Base-by-base conservation (phyloP, 2,888 invertebrate species). In the Deladenus siricidicola region DNA sequence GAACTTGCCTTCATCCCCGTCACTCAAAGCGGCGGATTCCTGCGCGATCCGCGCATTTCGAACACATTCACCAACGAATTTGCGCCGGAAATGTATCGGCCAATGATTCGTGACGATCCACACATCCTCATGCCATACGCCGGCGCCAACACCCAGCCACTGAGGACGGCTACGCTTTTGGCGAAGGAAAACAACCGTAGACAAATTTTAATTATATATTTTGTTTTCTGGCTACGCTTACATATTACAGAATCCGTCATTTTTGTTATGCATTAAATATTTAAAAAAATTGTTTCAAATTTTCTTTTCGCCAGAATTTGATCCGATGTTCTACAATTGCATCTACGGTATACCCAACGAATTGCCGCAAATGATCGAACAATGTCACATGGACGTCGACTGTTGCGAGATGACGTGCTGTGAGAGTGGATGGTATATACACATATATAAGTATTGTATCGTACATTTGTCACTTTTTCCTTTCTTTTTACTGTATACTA, bases 331-430 rank as follows among this genome's bases (percentile, higher is more conserved):
- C 43, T 63, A 63, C 57, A 62, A 63, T 34, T 63, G 63, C 47
- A 52, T 56, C 28, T 63, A 63, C 42, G 63, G 63, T 14, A 29
- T 62, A 14, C 56, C 63, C 10, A 61, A 63, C 53, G 51, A 39
- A 42, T 21, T 56, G 1, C 51, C 56, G 19, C 54, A 51, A 29
- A 45, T 63, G 17, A 34, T 63, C 19, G 55, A 62, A 44, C 48
- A 56, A 26, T 63, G 63, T 39, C 63, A 56, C 19, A 43, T 44
- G 21, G 63, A 63, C 14, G 51, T 63, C 1, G 63, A 51, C 23
- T 63, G 63, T 29, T 63, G 63, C 47, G 63, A 63, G 49, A 54
- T 34, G 30, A 63, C 60, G 6, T 63, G 63, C 24, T 63, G 63
- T 24, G 61, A 63, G 29, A 52, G 43, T 3, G 50, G 54, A 28